Evolutionary conservation across 2,797 vertebrate species (phyloP), one percentile per base, ranked within the genome.

Genomic region (Manis pentadactyla): DNA sequence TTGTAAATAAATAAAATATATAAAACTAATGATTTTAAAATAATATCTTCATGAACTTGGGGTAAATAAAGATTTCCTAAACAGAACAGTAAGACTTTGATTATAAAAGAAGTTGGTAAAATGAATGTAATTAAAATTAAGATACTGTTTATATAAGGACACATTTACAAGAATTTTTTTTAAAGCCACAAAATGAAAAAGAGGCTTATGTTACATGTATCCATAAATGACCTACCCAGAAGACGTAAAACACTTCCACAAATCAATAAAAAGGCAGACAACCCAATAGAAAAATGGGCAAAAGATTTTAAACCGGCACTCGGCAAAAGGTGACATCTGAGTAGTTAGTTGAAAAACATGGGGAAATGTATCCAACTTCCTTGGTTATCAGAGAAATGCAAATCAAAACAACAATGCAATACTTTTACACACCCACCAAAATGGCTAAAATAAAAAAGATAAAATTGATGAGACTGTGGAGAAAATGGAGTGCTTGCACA

Each of bases 21-120:
- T 68, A 78, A 74, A 69, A 87, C 74, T 74, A 92, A 63, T 68
- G 49, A 49, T 92, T 96, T 87, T 25, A 57, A 90, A 86, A 61
- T 27, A 91, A 3, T 69, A 73, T 84, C 77, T 69, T 83, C 14
- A 69, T 73, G 59, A 90, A 84, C 49, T 79, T 84, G 14, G 31
- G 3, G 8, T 83, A 55, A 71, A 25, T 25, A 79, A 57, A 61
- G 51, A 53, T 59, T 90, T 94, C 69, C 78, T 81, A 87, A 81
- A 71, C 31, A 79, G 21, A 61, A 29, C 59, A 82, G 61, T 93
- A 94, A 92, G 18, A 39, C 53, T 94, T 95, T 63, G 37, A 59
- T 69, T 78, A 46, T 59, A 86, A 73, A 85, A 81, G 29, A 66
- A 8, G 13, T 13, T 86, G 61, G 14, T 69, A 57, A 46, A 10